Evolutionary conservation across 2,113 vertebrate genomes (phyloP).

Genomic region (Furnarius figulus): DNA sequence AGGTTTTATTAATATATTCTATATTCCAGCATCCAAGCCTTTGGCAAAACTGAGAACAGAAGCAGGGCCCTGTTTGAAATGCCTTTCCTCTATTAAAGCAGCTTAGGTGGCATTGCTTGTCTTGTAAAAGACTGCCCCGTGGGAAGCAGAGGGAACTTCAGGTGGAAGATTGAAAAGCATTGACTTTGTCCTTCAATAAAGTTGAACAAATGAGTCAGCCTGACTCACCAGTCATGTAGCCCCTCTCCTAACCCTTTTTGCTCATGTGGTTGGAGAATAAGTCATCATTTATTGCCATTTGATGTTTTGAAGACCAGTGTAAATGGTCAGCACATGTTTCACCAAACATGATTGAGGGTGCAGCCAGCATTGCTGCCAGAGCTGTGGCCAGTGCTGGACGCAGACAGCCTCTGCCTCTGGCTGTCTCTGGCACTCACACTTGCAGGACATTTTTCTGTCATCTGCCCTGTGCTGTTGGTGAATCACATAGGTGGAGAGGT

Average conservation of each 20-base stretch:
- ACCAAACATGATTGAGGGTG: neutral
- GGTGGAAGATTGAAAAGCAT: neutral
- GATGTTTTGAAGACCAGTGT: neutral
- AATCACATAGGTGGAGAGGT: neutral
- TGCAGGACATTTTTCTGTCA: neutral
- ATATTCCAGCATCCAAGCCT: neutral
- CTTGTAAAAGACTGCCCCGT: accelerated
- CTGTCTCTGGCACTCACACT: neutral
- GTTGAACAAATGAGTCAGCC: neutral
- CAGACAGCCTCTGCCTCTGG: too few species aligned
- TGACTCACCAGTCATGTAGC: neutral
- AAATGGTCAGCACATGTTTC: accelerated
- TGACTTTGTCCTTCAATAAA: neutral
- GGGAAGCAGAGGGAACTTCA: neutral
- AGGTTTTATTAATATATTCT: neutral
- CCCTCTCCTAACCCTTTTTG: neutral
- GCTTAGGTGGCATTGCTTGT: neutral
- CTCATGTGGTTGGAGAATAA: neutral
- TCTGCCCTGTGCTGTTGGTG: neutral
- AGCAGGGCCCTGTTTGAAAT: neutral
- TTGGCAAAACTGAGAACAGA: neutral
- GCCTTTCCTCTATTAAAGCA: neutral
- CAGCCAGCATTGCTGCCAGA: neutral
- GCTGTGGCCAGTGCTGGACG: accelerated
- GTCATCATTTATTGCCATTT: neutral